Percentiles rank a stretch among this genome's conserved stretches.
Conservation (phyloP, 2,888 invertebrate species). For the Phytoseiulus persimilis region DNA sequence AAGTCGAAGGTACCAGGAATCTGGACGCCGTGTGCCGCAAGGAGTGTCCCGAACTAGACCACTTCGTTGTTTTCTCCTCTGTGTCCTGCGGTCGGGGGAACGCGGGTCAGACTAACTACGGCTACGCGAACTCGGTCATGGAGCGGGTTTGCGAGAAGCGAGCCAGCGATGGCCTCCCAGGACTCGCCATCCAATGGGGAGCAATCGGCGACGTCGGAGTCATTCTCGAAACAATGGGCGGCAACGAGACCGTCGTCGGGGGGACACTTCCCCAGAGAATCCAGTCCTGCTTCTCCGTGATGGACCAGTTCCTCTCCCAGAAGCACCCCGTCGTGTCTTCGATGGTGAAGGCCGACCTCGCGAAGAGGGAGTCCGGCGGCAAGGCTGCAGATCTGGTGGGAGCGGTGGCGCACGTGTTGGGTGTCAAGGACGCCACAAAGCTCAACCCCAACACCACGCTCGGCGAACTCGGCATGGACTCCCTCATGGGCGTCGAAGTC, state of each 20-base stretch:
- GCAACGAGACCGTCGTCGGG: slow-evolving; percentile 77
- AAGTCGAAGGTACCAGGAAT: slow-evolving; percentile 70
- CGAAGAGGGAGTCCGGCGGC: slow-evolving; percentile 18
- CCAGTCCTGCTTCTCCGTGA: slow-evolving; percentile 74
- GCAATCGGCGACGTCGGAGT: slow-evolving; percentile 94
- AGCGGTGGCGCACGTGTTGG: slow-evolving; percentile 50
- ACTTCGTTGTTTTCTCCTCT: slow-evolving; percentile 91
- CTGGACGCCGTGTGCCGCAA: slow-evolving; percentile 70
- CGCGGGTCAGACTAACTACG: slow-evolving; percentile 90
- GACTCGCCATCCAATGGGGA: slow-evolving; percentile 89
- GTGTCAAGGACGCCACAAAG: slow-evolving; percentile 73
- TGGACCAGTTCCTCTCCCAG: slow-evolving; percentile 80
- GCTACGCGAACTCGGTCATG: slow-evolving; percentile 91
- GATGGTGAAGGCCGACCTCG: slow-evolving; percentile 70
- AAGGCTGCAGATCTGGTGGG: slow-evolving; percentile 35
- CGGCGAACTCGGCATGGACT: slow-evolving; percentile 93
- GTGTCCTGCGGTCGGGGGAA: slow-evolving; percentile 93
- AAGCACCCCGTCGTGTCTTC: slow-evolving; percentile 67
- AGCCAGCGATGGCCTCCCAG: slow-evolving; percentile 72
- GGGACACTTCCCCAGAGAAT: slow-evolving; percentile 92
- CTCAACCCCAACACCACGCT: slow-evolving; percentile 67
- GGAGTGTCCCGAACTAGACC: slow-evolving; percentile 66
- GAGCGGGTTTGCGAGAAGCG: slow-evolving; percentile 82
- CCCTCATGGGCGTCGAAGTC: slow-evolving; percentile 95
- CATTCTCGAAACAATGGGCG: slow-evolving; percentile 74